Conservation (phyloP, 2,888 invertebrate species). For the Meloe dianella region DNA sequence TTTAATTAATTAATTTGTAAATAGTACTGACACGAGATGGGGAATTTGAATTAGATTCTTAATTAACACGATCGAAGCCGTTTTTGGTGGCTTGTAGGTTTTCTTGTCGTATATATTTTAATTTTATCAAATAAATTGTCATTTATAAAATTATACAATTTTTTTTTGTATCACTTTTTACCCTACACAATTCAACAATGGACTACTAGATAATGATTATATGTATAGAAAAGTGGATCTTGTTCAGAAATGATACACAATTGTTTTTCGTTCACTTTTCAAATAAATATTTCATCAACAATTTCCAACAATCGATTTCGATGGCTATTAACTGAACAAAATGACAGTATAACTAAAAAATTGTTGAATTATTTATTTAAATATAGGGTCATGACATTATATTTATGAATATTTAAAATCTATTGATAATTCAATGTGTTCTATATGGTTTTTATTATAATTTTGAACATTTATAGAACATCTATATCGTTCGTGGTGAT, state of each 20-base stretch:
- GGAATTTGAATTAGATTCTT: neutral
- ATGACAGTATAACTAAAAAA: neutral
- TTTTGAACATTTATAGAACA: neutral
- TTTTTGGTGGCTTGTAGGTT: neutral
- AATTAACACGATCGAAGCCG: neutral
- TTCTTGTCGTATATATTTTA: neutral
- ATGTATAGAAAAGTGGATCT: no score
- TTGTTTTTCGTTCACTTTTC: neutral
- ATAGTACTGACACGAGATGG: neutral
- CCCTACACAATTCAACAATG: no score
- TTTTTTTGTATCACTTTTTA: no score
- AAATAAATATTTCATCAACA: neutral
- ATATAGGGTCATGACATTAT: neutral
- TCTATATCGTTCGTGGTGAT: no score
- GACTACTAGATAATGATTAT: no score
- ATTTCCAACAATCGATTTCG: constrained; percentile 7
- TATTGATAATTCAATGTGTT: neutral
- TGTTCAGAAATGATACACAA: no score
- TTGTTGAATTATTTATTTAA: neutral
- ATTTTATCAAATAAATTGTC: no score
- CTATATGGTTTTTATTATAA: neutral
- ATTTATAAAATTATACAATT: no score
- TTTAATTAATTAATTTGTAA: constrained; percentile 12
- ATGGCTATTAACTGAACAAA: neutral
- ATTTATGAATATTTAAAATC: neutral